A percentile compares a stretch with the other conserved stretches of the same genome.
Evolutionary conservation across 2,888 invertebrate genomes (phyloP).

Genomic region (Aleiodes leptofemur): DNA sequence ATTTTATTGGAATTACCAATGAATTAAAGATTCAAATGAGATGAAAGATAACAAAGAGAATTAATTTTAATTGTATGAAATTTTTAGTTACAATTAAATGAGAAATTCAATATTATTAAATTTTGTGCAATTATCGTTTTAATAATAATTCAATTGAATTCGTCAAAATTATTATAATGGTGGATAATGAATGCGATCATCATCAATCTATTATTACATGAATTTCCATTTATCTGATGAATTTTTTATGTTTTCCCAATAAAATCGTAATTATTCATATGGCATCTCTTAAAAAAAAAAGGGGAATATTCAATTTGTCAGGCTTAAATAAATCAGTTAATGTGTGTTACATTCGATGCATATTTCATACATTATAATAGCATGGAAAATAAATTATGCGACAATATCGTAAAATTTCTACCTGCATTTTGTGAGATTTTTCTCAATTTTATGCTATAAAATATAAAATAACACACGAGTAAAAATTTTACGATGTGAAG

Average conservation of each 20-base stretch:
- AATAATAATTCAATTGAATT: too few species aligned
- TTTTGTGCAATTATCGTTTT: neutral
- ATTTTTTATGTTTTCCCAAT: too few species aligned
- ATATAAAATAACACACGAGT: neutral
- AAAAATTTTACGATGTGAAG: constrained; percentile 17
- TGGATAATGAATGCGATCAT: too few species aligned
- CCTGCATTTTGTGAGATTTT: constrained; percentile 8
- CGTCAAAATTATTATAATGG: too few species aligned
- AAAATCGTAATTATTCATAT: too few species aligned
- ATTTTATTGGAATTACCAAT: too few species aligned
- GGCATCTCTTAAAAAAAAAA: too few species aligned
- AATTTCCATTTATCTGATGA: too few species aligned
- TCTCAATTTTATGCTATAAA: constrained; percentile 9
- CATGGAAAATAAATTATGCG: constrained; percentile 1
- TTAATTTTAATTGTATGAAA: neutral
- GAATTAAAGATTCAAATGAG: too few species aligned
- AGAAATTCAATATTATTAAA: neutral
- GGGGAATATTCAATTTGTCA: too few species aligned
- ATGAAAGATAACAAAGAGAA: too few species aligned
- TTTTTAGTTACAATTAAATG: neutral
- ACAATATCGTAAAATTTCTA: constrained; percentile 5
- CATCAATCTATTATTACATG: too few species aligned
- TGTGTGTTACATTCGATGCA: constrained; percentile 43
- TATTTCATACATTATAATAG: constrained; percentile 7
- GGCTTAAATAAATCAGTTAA: neutral